Evolutionary conservation across 2,888 invertebrate genomes (phyloP).

Genomic region (Ecliptopera silaceata): DNA sequence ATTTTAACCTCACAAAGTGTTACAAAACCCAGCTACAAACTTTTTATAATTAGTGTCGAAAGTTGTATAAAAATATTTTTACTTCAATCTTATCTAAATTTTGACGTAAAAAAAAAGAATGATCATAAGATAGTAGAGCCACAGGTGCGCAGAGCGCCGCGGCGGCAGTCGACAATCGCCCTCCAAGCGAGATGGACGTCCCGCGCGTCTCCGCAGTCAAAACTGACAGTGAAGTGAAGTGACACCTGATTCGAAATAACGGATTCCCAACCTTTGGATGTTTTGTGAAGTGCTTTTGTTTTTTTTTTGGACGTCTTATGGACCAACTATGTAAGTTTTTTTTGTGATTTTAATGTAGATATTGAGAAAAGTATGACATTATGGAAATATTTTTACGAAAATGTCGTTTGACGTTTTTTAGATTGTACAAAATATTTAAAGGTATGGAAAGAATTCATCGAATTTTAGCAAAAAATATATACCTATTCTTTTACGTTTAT

Average conservation of each 20-base stretch:
- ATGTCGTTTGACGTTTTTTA: too few relatives aligned
- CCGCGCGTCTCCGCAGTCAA: slow-evolving; percentile 31
- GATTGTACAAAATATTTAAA: too few relatives aligned
- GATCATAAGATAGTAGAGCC: slow-evolving; percentile 30
- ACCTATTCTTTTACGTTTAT: too few relatives aligned
- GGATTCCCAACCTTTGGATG: slow-evolving; percentile 29
- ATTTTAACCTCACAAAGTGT: too few relatives aligned
- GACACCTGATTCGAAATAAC: slow-evolving; percentile 31
- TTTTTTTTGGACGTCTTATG: slow-evolving; percentile 10
- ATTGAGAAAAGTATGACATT: too few relatives aligned
- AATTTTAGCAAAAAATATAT: too few relatives aligned
- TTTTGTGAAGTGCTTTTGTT: slow-evolving; percentile 23
- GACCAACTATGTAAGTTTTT: slow-evolving; percentile 30
- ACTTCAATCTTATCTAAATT: not conserved
- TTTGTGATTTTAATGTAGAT: too few relatives aligned
- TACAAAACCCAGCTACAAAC: too few relatives aligned
- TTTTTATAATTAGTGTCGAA: too few relatives aligned
- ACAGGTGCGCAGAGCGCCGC: slow-evolving; percentile 48
- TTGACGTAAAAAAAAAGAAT: slow-evolving; percentile 2
- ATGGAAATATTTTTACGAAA: too few relatives aligned
- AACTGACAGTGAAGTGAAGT: slow-evolving; percentile 46
- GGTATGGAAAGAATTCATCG: too few relatives aligned
- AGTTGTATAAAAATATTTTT: too few relatives aligned
- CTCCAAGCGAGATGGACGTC: slow-evolving; percentile 39
- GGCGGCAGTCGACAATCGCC: slow-evolving; percentile 44